phyloP scores from a whole-genome alignment of 1,140 invertebrate species.

The Agrilus planipennis region DNA sequence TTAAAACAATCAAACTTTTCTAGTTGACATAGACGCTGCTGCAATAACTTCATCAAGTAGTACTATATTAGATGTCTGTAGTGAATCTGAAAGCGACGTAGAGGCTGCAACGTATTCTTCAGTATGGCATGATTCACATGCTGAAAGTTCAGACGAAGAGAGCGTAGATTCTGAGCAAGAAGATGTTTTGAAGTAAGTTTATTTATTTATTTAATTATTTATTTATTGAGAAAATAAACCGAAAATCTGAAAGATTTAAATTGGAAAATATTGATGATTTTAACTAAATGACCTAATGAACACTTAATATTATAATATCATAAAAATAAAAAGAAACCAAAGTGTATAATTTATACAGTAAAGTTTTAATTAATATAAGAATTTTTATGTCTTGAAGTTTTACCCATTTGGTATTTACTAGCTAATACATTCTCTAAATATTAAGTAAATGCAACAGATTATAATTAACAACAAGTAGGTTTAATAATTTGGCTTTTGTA shows the following conservation, averaged over 20 bases:
- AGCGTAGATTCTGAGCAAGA: slow-evolving; percentile 67
- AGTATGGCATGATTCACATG: slow-evolving; percentile 50
- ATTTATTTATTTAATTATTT: not conserved
- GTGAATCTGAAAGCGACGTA: slow-evolving; percentile 61
- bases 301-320: too few species aligned
- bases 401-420: too few species aligned
- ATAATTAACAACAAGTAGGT: too few species aligned
- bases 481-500: too few species aligned
- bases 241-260: not conserved
- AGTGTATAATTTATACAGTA: too few species aligned
- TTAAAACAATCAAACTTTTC: slow-evolving; percentile 25
- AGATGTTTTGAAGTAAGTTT: slow-evolving; percentile 59
- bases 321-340: too few species aligned
- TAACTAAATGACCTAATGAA: too few species aligned
- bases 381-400: too few species aligned
- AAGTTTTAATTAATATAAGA: too few species aligned
- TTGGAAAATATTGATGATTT: too few species aligned
- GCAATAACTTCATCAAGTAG: slow-evolving; percentile 42
- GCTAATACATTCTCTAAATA: too few species aligned
- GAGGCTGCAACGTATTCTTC: slow-evolving; percentile 51
- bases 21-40: slow-evolving; percentile 46
- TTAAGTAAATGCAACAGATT: too few species aligned
- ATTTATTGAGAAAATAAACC: not conserved
- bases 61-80: slow-evolving; percentile 52
- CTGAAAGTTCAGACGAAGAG: slow-evolving; percentile 62